Percentiles rank a stretch among this genome's conserved stretches.
Evolutionary conservation across 1,140 invertebrate species (phyloP).

Genomic region (Drosophila melanica): DNA sequence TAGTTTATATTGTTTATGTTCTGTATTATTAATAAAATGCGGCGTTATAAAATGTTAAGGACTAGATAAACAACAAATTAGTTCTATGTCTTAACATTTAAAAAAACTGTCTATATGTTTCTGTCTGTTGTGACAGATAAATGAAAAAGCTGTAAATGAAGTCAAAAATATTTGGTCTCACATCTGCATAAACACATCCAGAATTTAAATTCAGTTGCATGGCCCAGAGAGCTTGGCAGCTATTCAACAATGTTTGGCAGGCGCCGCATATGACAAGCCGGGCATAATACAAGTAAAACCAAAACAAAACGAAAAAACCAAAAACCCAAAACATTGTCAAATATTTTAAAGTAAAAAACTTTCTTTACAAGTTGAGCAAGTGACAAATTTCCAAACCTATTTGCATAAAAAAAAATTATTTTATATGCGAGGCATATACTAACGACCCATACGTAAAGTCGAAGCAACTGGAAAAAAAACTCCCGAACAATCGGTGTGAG

Average conservation of each 20-base stretch:
- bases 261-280: conserved; percentile 38
- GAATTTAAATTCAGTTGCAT: conserved; percentile 53
- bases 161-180: neutral
- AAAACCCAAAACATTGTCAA: conserved; percentile 29
- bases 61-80: too few relatives aligned
- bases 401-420: conserved; percentile 53
- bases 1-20: neutral
- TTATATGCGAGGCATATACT: conserved; percentile 61
- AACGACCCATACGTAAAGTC: conserved; percentile 27
- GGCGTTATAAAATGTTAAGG: too few relatives aligned
- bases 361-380: conserved; percentile 53
- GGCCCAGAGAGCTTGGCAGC: conserved; percentile 30
- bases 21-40: too few relatives aligned
- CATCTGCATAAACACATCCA: conserved; percentile 7
- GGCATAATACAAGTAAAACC: conserved; percentile 9
- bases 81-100: too few relatives aligned
- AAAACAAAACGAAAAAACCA: conserved; percentile 33
- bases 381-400: conserved; percentile 65
- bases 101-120: too few relatives aligned
- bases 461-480: conserved; percentile 9
- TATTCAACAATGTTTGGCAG: conserved; percentile 55
- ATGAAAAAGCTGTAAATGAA: neutral
- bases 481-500: conserved; percentile 3
- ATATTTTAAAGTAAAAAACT: conserved; percentile 64
- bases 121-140: neutral